phyloP scores from a whole-genome alignment of 2,113 vertebrate species.

The Grus americana region DNA sequence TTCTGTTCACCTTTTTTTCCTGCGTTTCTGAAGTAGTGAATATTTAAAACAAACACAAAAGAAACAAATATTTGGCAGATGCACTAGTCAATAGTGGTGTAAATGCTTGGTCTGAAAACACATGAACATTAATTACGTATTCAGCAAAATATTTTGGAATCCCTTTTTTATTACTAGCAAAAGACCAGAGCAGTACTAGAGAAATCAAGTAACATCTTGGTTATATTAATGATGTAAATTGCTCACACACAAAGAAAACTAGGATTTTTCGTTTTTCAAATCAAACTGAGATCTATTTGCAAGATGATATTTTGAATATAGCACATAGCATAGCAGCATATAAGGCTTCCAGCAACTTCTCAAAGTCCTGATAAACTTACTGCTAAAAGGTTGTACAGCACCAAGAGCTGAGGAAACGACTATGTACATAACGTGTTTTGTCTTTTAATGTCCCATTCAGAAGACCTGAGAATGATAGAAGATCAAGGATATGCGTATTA shows the following conservation, averaged over 20 bases:
- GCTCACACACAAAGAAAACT: not conserved
- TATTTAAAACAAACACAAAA: not conserved
- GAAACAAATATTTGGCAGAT: constrained; percentile 13
- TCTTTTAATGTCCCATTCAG: not conserved
- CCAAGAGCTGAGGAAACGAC: not conserved
- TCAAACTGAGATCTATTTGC: not conserved
- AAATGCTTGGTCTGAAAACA: constrained; percentile 1
- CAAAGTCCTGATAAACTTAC: not conserved
- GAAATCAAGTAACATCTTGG: not conserved
- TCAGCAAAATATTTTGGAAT: constrained; percentile 7
- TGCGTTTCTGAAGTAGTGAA: not conserved
- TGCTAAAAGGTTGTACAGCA: not conserved
- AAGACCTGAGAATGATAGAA: not conserved
- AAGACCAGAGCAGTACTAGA: not conserved
- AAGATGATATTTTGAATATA: not conserved
- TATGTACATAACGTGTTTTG: not conserved
- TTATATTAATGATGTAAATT: not conserved
- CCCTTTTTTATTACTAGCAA: not conserved
- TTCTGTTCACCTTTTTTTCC: not conserved
- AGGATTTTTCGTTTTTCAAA: not conserved
- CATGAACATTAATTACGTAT: not conserved
- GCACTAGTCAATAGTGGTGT: not conserved
- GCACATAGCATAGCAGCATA: not conserved
- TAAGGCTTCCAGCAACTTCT: not conserved
- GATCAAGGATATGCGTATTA: not conserved